A percentile compares a stretch with the other conserved stretches of the same genome.
phyloP scores from a whole-genome alignment of 2,113 vertebrate species.

The Heteronetta atricapilla region DNA sequence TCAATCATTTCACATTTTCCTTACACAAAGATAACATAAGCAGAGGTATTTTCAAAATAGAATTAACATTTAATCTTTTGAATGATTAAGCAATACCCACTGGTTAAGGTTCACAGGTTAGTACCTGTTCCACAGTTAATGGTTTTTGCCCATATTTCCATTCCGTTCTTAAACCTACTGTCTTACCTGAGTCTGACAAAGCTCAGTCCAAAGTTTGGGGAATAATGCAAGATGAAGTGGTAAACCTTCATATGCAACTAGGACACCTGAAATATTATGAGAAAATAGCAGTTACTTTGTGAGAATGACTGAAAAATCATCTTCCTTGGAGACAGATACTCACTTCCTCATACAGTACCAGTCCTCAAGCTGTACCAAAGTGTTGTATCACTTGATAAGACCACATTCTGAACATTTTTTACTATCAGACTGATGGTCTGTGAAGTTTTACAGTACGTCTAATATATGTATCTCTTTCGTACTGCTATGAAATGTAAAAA shows the following conservation, averaged over 20 bases:
- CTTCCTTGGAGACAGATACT: background rate
- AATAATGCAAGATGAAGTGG: conserved; percentile 95
- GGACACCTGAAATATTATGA: conserved; percentile 86
- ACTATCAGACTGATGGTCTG: background rate
- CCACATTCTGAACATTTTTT: background rate
- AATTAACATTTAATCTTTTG: background rate
- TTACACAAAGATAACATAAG: background rate
- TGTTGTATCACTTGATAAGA: accelerated
- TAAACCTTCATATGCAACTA: conserved; percentile 97
- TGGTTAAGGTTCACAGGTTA: background rate
- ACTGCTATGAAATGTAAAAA: background rate
- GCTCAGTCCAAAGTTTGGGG: conserved; percentile 97
- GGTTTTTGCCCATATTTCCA: background rate
- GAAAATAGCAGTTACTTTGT: conserved; percentile 27
- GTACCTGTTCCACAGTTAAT: background rate
- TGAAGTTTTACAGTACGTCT: background rate
- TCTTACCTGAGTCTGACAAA: conserved; percentile 94
- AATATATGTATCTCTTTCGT: background rate
- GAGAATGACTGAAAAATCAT: background rate
- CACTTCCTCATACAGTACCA: background rate
- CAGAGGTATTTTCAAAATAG: background rate
- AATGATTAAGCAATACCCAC: background rate
- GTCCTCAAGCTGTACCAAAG: background rate
- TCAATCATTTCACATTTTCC: background rate
- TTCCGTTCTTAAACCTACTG: background rate